Conservation (phyloP, 2,888 invertebrate genomes). For the Choristoneura rosaceana region DNA sequence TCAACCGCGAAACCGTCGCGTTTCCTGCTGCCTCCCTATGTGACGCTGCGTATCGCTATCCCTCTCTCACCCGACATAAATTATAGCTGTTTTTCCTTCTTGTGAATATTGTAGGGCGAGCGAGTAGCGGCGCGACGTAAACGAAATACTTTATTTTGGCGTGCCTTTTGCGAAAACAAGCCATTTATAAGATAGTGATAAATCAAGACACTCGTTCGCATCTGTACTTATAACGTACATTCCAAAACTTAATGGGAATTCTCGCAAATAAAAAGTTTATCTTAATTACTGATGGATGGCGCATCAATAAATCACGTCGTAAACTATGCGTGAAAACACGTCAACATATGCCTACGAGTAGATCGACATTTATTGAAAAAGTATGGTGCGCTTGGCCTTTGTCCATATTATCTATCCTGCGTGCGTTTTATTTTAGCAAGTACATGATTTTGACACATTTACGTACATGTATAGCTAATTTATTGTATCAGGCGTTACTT, state of each 20-base stretch:
- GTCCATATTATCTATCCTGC: background rate
- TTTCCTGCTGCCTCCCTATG: constrained; percentile 39
- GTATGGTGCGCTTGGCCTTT: background rate
- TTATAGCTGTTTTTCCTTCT: constrained; percentile 75
- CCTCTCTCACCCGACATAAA: constrained; percentile 63
- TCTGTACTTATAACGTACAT: constrained; percentile 46
- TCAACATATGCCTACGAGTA: no score
- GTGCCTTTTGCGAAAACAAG: constrained; percentile 74
- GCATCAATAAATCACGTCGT: background rate
- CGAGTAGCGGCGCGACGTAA: constrained; percentile 62
- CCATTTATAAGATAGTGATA: constrained; percentile 70
- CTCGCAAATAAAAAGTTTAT: constrained; percentile 32
- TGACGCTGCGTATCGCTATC: constrained; percentile 33
- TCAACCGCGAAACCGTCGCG: constrained; percentile 53
- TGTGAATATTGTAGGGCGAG: constrained; percentile 66
- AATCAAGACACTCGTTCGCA: constrained; percentile 59
- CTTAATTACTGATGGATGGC: constrained; percentile 24
- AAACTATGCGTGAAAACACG: background rate
- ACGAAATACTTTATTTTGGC: constrained; percentile 73
- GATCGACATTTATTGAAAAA: no score
- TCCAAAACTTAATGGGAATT: constrained; percentile 38
- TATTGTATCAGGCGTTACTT: no score
- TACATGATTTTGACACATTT: background rate
- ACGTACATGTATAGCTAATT: background rate
- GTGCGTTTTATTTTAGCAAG: no score